Conservation (phyloP, 1,140 invertebrate species). For the Galleria mellonella region DNA sequence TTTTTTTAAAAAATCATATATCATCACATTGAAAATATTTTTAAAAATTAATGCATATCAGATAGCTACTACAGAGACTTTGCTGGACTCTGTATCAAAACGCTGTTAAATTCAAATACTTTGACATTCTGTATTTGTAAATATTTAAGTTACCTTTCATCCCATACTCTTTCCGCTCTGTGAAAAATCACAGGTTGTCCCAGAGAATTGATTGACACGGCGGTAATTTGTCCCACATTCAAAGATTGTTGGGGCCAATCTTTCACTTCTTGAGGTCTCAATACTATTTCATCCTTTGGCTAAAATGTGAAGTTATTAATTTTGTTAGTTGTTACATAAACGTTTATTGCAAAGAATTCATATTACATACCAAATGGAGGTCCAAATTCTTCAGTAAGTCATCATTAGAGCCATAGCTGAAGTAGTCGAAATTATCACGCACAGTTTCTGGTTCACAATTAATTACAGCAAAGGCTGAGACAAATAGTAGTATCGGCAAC, state of each 20-base stretch:
- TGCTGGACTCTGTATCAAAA: too few species aligned
- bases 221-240: conserved; percentile 88
- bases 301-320: conserved; percentile 22
- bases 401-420: conserved; percentile 52
- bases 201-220: conserved; percentile 86
- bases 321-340: background rate
- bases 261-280: conserved; percentile 77
- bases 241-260: conserved; percentile 81
- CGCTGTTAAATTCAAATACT: too few species aligned
- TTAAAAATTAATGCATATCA: too few species aligned
- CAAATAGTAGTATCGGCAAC: conserved; percentile 36
- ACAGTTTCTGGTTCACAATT: conserved; percentile 63
- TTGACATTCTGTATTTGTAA: too few species aligned
- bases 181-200: conserved; percentile 93
- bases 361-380: conserved; percentile 47
- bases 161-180: conserved; percentile 87
- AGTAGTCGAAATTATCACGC: conserved; percentile 61
- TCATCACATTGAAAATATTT: too few species aligned
- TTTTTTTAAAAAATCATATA: too few species aligned
- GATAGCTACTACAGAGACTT: too few species aligned
- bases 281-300: conserved; percentile 61
- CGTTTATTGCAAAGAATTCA: background rate
- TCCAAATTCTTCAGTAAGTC: conserved; percentile 52
- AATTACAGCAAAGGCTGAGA: conserved; percentile 28
- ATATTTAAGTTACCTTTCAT: conserved; percentile 78